Base-by-base conservation (phyloP, 2,888 invertebrate genomes). In the Lasiommata megera region DNA sequence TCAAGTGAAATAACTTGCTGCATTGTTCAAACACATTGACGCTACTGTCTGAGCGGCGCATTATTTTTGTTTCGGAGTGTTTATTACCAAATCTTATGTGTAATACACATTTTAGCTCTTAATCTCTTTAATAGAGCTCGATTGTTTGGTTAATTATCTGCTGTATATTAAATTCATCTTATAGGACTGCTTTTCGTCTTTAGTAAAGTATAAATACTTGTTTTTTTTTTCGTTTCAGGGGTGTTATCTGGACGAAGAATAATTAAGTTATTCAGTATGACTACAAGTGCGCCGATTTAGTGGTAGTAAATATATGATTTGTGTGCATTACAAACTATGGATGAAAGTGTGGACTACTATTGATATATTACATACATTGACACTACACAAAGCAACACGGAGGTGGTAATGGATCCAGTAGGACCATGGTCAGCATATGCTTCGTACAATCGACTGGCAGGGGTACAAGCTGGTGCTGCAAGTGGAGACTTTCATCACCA, bases 381-480 rank as follows among this genome's bases (percentile, higher is more conserved):
- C 74, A 80, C 72, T 73, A 76, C 74, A 74, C 65, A 75, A 71
- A 74, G 81, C 78, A 85, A 77, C 81, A 87, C 88, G 84, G 80
- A 89, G 88, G 82, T 89, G 92, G 92, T 91, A 91, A 96, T 96
- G 96, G 96, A 96, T 94, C 96, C 96, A 83, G 95, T 95, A 86
- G 96, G 95, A 92, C 96, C 96, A 92, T 96, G 96, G 96, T 94
- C 94, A 81, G 94, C 94, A 81, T 95, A 95, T 87, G 92, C 94
- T 80, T 94, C 95, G 72, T 96, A 96, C 92, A 96, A 96, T 91
- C 94, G 96, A 76, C 91, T 96, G 84, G 93, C 95, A 69, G 93
- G 93, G 72, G 93, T 94, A 69, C 94, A 94, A 80, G 92, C 94
- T 72, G 92, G 94, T 80, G 90, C 94, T 81, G 91, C 93, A 76